phyloP scores from a whole-genome alignment of 2,113 vertebrate species.

The Pterocles orientalis region DNA sequence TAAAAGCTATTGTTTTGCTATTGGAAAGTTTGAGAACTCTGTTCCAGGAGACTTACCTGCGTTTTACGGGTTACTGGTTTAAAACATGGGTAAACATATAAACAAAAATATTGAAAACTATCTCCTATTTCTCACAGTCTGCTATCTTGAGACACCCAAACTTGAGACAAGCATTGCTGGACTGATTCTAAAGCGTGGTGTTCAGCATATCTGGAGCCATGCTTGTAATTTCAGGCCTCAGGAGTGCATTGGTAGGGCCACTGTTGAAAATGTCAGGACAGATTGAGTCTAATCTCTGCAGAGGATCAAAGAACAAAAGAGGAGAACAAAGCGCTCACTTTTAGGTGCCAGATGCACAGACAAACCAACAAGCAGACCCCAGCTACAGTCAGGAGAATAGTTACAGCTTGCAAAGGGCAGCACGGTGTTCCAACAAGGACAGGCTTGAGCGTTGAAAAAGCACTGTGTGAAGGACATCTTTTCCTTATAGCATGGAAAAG shows the following conservation, averaged over 20 bases:
- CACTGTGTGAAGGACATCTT: neutral
- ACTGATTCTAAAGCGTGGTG: neutral
- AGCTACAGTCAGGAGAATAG: neutral
- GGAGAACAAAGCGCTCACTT: accelerated
- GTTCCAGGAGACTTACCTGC: neutral
- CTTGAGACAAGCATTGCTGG: neutral
- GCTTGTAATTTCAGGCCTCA: neutral
- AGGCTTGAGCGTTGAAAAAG: neutral
- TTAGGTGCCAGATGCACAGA: neutral
- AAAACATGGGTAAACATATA: neutral
- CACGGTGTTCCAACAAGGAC: neutral
- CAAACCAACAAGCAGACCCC: neutral
- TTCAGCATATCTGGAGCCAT: neutral
- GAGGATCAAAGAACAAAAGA: neutral
- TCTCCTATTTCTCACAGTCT: neutral
- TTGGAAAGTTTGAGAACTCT: neutral
- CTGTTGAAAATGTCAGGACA: neutral
- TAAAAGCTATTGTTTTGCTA: neutral
- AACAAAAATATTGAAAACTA: neutral
- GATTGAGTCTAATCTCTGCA: neutral
- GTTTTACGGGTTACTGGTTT: neutral
- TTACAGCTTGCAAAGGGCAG: neutral
- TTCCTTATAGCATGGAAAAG: neutral
- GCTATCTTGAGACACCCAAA: neutral
- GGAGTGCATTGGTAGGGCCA: neutral